Evolutionary conservation across 2,888 invertebrate genomes (phyloP), one percentile per base, ranked within the genome.

Genomic region (Dione vanillae): DNA sequence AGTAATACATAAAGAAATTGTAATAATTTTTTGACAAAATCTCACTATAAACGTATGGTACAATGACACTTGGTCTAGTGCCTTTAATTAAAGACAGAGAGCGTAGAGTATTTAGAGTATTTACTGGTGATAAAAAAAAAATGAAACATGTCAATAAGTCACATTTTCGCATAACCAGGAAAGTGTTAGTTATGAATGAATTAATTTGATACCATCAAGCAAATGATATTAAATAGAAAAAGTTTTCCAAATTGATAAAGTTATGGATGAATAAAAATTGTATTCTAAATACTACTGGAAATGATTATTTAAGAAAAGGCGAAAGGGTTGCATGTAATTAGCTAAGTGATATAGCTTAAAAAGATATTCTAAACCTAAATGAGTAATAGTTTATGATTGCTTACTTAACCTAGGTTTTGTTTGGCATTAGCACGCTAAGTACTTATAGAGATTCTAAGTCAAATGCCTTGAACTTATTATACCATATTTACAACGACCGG

Each of bases 391-490:
- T 61, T 61, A 27, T 45, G n/a, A 43, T 14, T 58, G 37, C 19
- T 37, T 27, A 61, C 27, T 27, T 61, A 61, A 16, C 61, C 27
- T 45, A 61, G 61, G 43, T 45, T 0, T 45, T 61, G 27, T 59
- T 59, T 43, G 43, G 11, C 61, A 45, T 45, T 35, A 61, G 27
- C 61, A 45, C 47, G 47, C 49, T 35, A 64, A 64, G 64, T 37
- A 64, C 49, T 64, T 64, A 49, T 64, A 64, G 47, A 64, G 64
- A 64, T 64, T 64, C 64, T 64, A 64, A 64, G 64, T 64, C 64
- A 64, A 64, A 49, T 40, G 49, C 49, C 49, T 64, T 40, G 37
- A 51, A 64, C 49, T 37, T 49, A 37, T 49, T 64, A 49, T 49
- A 37, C 14, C n/a, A 64, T 64, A 8, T 64, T 14, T 49, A 64